Evolutionary conservation across 2,888 invertebrate genomes (phyloP).

Genomic region (Hydrotaea cyrtoneurina): DNA sequence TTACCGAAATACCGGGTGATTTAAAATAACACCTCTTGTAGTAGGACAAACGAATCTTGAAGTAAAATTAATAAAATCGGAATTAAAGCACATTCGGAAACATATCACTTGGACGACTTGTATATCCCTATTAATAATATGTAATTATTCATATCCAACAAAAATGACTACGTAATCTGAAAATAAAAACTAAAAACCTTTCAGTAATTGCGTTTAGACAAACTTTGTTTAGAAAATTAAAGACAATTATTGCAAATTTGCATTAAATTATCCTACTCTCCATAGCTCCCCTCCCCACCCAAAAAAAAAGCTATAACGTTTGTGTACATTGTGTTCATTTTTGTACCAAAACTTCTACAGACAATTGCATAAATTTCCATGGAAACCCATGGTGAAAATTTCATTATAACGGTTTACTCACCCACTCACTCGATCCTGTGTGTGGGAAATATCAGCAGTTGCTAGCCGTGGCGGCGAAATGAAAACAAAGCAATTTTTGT

Average conservation of each 20-base stretch:
- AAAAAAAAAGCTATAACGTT: conserved; percentile 14
- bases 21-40: no score
- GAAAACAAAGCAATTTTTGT: conserved; percentile 64
- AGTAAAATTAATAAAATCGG: no score
- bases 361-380: conserved; percentile 54
- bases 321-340: no score
- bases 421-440: background rate
- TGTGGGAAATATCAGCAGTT: background rate
- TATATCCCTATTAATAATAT: no score
- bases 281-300: background rate
- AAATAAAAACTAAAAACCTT: background rate
- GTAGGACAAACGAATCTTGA: no score
- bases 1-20: no score
- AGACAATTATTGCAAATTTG: conserved; percentile 52
- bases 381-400: conserved; percentile 55
- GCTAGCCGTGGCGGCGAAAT: background rate
- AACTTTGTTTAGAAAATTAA: conserved; percentile 53
- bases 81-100: no score
- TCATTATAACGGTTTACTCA: conserved; percentile 47
- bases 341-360: background rate
- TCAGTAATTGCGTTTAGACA: conserved; percentile 10
- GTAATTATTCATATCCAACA: no score
- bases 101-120: no score
- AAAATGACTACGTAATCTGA: background rate
- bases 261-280: conserved; percentile 49